Evolutionary conservation across 2,113 vertebrate species (phyloP), one percentile per base, ranked within the genome.

Genomic region (Hippocampus barbouri): DNA sequence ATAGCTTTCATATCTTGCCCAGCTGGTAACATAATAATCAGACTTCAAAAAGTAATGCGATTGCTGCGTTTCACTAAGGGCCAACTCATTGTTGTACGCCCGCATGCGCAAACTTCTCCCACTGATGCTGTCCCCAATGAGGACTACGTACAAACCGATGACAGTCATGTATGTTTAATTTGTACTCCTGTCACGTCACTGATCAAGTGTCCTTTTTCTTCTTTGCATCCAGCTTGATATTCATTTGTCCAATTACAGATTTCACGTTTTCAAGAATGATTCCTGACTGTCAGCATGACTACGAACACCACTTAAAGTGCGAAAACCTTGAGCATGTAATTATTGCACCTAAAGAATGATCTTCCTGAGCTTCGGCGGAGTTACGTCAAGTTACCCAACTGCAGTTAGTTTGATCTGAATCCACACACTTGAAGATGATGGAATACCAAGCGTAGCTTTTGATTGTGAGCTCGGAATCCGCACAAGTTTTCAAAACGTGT

Each of bases 31-130:
- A n/a, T n/a, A n/a, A n/a, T n/a, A n/a, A 54, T n/a, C 53, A 23
- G 21, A 11, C 53, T 81, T 85, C 71, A 91, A 81, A 89, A 83
- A 85, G 79, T 60, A 23, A 77, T 2, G 49, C 76, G 77, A 78
- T 70, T 70, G 76, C 78, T 74, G 81, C 83, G 79, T 78, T 85
- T 71, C 62, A 65, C 82, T 83, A 84, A 88, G 82, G 72, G 83
- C 60, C 72, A 73, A 90, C 83, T 89, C 89, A 91, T 89, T 79
- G 65, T 57, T 61, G 73, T 68, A 73, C 25, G 27, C 8, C 66
- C 51, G 66, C 43, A 68, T 38, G 53, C 64, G 68, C 68, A 73
- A 64, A 64, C 47, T 61, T 38, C 71, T 76, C 73, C 76, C 83
- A 80, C 67, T 1, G 5, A 38, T 38, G 34, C 34, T 1, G 9